Percentiles rank a stretch among this genome's conserved stretches.
These are phyloP conservation scores for Clarias magur DNA, from an alignment of 2,113 vertebrate genomes.

Conservation along the genomic window DNA sequence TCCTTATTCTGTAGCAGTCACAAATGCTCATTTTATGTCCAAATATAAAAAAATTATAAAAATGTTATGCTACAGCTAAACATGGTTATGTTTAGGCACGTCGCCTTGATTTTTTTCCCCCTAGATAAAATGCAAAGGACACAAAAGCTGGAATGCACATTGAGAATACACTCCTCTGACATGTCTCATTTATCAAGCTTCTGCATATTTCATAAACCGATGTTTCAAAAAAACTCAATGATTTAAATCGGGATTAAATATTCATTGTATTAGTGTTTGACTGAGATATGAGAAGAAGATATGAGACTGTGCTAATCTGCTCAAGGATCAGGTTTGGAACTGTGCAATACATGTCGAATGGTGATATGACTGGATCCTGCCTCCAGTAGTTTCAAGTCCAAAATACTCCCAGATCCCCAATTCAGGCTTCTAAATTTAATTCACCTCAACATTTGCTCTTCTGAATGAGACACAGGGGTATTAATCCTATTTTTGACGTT, in stretches of 20 bases:
- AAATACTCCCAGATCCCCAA: not conserved
- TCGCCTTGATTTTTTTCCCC: constrained; percentile 28
- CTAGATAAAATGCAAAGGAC: constrained; percentile 25
- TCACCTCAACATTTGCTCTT: not conserved
- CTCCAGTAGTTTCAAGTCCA: not conserved
- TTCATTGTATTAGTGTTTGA: constrained; percentile 9
- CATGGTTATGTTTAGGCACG: constrained; percentile 46
- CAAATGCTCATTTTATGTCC: not conserved
- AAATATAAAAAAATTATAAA: too few relatives aligned
- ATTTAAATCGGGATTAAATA: not conserved
- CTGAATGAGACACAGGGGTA: not conserved
- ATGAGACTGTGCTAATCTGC: not conserved
- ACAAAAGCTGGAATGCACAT: not conserved
- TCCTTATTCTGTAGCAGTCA: not conserved
- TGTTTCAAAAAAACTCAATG: not conserved
- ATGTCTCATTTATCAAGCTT: constrained; percentile 1
- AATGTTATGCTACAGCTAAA: not conserved
- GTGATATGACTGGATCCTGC: not conserved
- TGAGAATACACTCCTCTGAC: not conserved
- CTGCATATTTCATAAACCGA: not conserved
- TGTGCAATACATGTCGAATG: not conserved
- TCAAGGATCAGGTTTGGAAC: not conserved
- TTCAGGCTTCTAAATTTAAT: not conserved
- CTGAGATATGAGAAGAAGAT: not conserved
- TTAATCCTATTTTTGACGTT: not conserved